Base-by-base conservation (phyloP, 2,113 vertebrate species). In the Grantiella picta region DNA sequence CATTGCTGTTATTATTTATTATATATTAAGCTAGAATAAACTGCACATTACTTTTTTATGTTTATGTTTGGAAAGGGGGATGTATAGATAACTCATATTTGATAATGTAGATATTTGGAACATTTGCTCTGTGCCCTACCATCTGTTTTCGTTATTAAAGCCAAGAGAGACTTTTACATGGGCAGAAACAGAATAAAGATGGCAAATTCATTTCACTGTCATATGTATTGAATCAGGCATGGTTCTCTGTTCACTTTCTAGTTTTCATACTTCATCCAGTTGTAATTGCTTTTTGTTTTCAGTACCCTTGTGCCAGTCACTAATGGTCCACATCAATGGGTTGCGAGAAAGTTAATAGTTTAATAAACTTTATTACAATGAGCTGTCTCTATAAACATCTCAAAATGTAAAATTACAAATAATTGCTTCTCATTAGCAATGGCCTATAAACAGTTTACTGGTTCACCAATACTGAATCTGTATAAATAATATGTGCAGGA, bases 371-470 rank as follows among this genome's bases (percentile, higher is more conserved):
- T 94, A 78, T 44, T 82, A 83, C 60, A 82, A 31, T 60, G 33
- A 35, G 17, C 31, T 38, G 38, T 80, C 15, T 84, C 70, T 61
- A 73, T 84, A 95, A 97, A 89, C 47, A 85, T 80, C 89, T 94
- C 54, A 60, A 64, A 70, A 80, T 75, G 27, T 85, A 71, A 78
- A 95, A 92, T 94, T 92, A 82, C 61, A 95, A 88, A 78, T 96
- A 96, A 96, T 90, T 96, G 50, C 59, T 95, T 95, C 91, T 90
- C 82, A 80, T 96, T 96, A 96, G 52, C 68, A 97, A 91, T 79
- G 61, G 38, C 38, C 94, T 96, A 96, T 96, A 96, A 97, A 90
- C 33, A 82, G 53, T 84, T 96, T 93, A 97, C 85, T 94, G 56
- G 68, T 95, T 96, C 81, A 78, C 78, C 91, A 96, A 64, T 96